Conservation (phyloP, 1,140 invertebrate genomes). For the Drosophila arawakana region DNA sequence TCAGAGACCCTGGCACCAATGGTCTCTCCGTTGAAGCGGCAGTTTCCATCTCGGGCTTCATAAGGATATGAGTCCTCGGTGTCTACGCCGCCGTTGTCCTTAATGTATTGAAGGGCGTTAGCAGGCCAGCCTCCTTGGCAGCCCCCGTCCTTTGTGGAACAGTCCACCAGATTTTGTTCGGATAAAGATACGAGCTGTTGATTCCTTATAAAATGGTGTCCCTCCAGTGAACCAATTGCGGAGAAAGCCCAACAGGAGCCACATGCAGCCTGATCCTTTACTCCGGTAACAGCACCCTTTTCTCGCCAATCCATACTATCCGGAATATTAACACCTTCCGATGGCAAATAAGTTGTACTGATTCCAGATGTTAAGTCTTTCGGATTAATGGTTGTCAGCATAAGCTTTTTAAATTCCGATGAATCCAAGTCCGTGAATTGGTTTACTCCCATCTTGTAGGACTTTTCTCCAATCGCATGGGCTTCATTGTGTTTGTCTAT, state of each 20-base stretch:
- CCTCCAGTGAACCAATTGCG: conserved; percentile 92
- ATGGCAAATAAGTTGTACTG: not conserved
- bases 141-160: conserved; percentile 91
- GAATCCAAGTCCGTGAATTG: conserved; percentile 93
- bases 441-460: conserved; percentile 89
- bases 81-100: conserved; percentile 90
- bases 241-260: conserved; percentile 97
- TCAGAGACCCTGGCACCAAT: conserved; percentile 25
- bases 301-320: conserved; percentile 19
- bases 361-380: not conserved
- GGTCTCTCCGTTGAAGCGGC: conserved; percentile 6
- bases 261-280: conserved; percentile 95
- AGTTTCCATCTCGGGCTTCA: conserved; percentile 86
- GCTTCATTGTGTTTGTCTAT: conserved; percentile 92
- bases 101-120: conserved; percentile 91
- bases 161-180: conserved; percentile 95
- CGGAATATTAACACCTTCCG: not conserved
- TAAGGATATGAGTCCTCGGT: conserved; percentile 90
- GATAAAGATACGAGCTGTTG: conserved; percentile 91
- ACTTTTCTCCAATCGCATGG: conserved; percentile 87
- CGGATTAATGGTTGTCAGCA: conserved; percentile 1
- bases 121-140: conserved; percentile 93
- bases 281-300: conserved; percentile 93
- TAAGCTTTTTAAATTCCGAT: conserved; percentile 88
- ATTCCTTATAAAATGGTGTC: conserved; percentile 87